Evolutionary conservation across 2,888 invertebrate genomes (phyloP), one percentile per base, ranked within the genome.

Genomic region (Brenthis hecate): DNA sequence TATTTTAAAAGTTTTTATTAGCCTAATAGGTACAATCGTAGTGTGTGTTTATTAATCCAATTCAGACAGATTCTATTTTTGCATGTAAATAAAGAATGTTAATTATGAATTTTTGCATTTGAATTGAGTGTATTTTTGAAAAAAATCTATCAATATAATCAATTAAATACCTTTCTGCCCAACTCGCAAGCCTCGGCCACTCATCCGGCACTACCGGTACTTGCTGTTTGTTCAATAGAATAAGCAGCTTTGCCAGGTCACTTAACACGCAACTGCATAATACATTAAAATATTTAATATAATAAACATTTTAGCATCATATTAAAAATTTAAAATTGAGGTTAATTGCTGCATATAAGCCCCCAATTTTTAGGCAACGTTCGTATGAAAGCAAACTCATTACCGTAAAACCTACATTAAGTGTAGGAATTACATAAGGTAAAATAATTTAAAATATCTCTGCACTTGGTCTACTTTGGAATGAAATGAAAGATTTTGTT

Each of bases 171-270:
- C 96, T 94, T 81, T 97, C 97, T 14, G 96, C 96, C 97, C 97
- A 97, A 74, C 95, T 95, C 69, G 96, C 94, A 47, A 97, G 93
- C 70, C 96, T 94, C 77, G 96, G 95, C 97, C 97, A 97, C 80
- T 97, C 97, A 60, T 96, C 96, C 8, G 96, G 96, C 16, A 96
- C 95, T 57, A 95, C 94, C 4, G 95, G 94, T 75, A 97, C 94
- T 76, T 95, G 94, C 76, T 96, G 96, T 78, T 96, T 94, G 88
- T 97, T 97, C 65, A 97, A 91, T 73, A 97, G 91, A 75, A 97
- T 95, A 71, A 97, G 93, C 78, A 97, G 94, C 91, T 97, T 96
- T 65, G 97, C 97, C 80, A 97, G 92, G 85, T 97, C 97, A 72
- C 96, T 93, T 79, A 93, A 94, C 87, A 93, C 85, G 83, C 93